Percentiles rank a stretch among this genome's conserved stretches.
phyloP scores from a whole-genome alignment of 2,113 vertebrate genomes.

The Ranitomeya variabilis region DNA sequence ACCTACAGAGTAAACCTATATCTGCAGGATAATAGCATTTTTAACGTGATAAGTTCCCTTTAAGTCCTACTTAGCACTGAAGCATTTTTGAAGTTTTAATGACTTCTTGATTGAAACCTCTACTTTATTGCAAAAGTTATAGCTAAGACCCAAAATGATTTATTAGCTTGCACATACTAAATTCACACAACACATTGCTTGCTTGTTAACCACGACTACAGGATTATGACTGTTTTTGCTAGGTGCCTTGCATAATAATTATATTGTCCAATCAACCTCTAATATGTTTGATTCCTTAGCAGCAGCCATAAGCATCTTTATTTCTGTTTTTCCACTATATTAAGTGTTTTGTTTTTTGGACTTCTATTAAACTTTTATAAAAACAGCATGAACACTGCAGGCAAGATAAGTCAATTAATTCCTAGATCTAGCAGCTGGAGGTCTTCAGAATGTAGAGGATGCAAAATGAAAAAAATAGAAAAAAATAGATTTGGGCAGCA shows the following conservation, averaged over 20 bases:
- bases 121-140: not conserved
- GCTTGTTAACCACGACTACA: not conserved
- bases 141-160: not conserved
- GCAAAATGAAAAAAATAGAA: not conserved
- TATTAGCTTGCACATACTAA: not conserved
- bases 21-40: too few species aligned
- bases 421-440: not conserved
- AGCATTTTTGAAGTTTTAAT: not conserved
- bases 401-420: conserved; percentile 2
- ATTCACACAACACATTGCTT: not conserved
- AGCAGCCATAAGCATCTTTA: not conserved
- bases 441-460: not conserved
- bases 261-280: not conserved
- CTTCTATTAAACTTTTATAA: not conserved
- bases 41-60: too few species aligned
- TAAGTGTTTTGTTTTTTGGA: not conserved
- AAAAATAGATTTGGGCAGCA: not conserved
- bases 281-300: not conserved
- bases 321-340: not conserved
- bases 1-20: too few species aligned
- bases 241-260: not conserved
- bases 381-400: not conserved
- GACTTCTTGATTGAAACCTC: not conserved
- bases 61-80: too few species aligned
- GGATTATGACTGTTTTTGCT: not conserved